Base-by-base conservation (phyloP, 2,888 invertebrate genomes). In the Lepidocyrtoides sp. region DNA sequence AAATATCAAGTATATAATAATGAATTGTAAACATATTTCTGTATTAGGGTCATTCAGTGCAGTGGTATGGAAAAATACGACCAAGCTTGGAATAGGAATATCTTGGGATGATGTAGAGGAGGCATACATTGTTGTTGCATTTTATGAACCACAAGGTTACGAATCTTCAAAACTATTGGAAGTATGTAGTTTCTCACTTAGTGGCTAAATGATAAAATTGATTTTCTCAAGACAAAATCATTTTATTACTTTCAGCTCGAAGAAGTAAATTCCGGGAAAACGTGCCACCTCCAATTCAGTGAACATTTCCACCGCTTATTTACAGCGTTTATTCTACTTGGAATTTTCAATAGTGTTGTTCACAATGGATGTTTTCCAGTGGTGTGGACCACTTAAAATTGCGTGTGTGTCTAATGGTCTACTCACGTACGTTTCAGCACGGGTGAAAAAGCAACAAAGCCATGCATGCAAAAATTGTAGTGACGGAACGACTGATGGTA, bases 221-320 rank as follows among this genome's bases (percentile, higher is more conserved):
- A 36, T 20, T 17, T 36, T 69, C 60, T 41, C 5, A 69, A 17
- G 41, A n/a, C 3, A 7, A 20, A 7, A 0, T 5, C 7, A 32
- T 66, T 29, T 32, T 36, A 36, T 17, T 69, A 5, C 26, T 75
- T 75, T 17, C 72, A 69, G 86, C 72, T 51, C 54, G 77, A 60
- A 17, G 92, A 83, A 41, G 90, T 87, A 17, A 77, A 77, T 92
- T 92, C 69, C 41, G 88, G 66, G 92, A 91, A 57, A 92, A 92
- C 79, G 92, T 92, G 10, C 77, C 90, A n/a, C 92, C 87, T 14
- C 51, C 81, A 29, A 20, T 44, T 72, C 1, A 57, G 20, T 81
- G 57, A 81, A 3, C 81, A 81, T 32, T 32, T 81, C 8, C 23
- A 44, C 48, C 44, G 51, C 7, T 0, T 75, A 29, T 32, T 36